A percentile compares a stretch with the other conserved stretches of the same genome.
Evolutionary conservation across 2,113 vertebrate species (phyloP).

Genomic region (Barnardius zonarius): DNA sequence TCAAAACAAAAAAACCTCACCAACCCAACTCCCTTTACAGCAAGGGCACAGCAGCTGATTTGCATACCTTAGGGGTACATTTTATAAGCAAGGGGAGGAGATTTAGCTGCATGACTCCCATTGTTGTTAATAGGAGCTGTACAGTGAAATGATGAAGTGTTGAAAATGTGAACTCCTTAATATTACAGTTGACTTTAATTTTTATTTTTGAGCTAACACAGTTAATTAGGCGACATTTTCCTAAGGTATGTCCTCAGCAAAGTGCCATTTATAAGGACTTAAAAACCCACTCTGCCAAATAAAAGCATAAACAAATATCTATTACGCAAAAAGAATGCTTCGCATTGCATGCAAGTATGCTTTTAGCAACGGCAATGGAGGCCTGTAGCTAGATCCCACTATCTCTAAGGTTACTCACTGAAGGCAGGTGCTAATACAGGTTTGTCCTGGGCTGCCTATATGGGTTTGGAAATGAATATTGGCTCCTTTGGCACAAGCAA

Average conservation of each 20-base stretch:
- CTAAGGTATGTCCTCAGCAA: conserved; percentile 43
- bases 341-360: background rate
- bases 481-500: background rate
- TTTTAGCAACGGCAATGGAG: background rate
- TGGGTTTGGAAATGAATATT: background rate
- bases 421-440: background rate
- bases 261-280: conserved; percentile 18
- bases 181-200: conserved; percentile 71
- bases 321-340: background rate
- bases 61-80: conserved; percentile 71
- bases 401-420: background rate
- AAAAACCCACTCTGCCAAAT: conserved; percentile 3
- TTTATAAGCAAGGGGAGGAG: conserved; percentile 66
- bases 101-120: conserved; percentile 67
- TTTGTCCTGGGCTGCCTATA: background rate
- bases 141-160: conserved; percentile 61
- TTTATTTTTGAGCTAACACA: conserved; percentile 74
- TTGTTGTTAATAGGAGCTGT: conserved; percentile 66
- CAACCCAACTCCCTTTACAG: conserved; percentile 1
- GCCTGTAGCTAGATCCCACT: background rate
- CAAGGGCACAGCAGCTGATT: conserved; percentile 50
- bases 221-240: conserved; percentile 68
- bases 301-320: conserved; percentile 16
- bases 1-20: background rate
- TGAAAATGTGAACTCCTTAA: conserved; percentile 68